phyloP scores from a whole-genome alignment of 2,888 invertebrate genomes.

The Callyntrura guangdongensis region DNA sequence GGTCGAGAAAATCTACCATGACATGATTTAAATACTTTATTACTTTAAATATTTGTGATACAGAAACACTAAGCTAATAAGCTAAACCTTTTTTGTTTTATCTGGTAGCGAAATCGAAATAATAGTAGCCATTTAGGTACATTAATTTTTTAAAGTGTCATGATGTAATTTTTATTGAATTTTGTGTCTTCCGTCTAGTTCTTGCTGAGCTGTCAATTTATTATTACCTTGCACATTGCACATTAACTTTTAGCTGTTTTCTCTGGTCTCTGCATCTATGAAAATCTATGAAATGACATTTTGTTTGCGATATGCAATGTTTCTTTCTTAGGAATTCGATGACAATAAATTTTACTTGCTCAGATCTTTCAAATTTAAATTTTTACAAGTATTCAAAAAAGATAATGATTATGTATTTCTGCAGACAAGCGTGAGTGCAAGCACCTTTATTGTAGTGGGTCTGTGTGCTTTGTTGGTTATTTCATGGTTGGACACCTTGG shows the following conservation, averaged over 20 bases:
- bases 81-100: not conserved
- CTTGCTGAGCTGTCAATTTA: too few species aligned
- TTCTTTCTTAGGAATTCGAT: not conserved
- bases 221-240: too few species aligned
- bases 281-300: too few species aligned
- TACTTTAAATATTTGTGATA: not conserved
- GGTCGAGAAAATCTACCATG: not conserved
- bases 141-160: too few species aligned
- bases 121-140: too few species aligned
- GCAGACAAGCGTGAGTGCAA: constrained; percentile 62
- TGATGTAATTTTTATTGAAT: too few species aligned
- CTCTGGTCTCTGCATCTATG: too few species aligned
- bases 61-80: not conserved
- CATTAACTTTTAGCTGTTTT: too few species aligned
- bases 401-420: constrained; percentile 60
- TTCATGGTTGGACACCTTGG: constrained; percentile 67
- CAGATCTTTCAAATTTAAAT: constrained; percentile 53
- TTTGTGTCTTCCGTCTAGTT: too few species aligned
- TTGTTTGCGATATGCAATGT: too few species aligned
- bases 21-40: not conserved
- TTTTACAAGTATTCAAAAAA: constrained; percentile 50
- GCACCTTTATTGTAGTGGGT: constrained; percentile 61
- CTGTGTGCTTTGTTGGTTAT: constrained; percentile 33
- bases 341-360: constrained; percentile 31
- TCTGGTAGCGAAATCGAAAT: too few species aligned